Conservation (phyloP, 2,113 vertebrate species). For the Columba janthina region DNA sequence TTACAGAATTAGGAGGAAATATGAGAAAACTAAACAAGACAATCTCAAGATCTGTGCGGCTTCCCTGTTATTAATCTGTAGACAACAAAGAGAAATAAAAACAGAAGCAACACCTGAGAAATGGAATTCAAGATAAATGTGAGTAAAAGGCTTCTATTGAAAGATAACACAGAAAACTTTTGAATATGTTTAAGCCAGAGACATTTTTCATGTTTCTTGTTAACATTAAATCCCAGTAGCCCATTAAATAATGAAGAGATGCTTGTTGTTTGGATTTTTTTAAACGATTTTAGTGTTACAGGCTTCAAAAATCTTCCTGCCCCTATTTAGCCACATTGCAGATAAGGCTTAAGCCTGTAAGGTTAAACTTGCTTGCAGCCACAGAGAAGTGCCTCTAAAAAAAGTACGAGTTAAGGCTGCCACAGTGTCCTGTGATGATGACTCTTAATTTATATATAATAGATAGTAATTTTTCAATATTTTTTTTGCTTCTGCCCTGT, state of each 20-base stretch:
- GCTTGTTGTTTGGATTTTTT: not conserved
- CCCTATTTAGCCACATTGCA: not conserved
- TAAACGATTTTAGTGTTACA: not conserved
- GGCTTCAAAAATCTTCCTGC: not conserved
- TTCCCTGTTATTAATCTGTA: not conserved
- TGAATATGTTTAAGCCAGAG: not conserved
- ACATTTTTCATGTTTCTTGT: not conserved
- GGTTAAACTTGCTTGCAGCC: not conserved
- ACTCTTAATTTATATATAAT: not conserved
- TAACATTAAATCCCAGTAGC: not conserved
- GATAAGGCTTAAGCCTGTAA: not conserved
- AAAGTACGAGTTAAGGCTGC: not conserved
- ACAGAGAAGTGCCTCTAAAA: not conserved
- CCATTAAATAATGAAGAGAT: not conserved
- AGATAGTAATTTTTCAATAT: not conserved
- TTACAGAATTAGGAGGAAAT: not conserved
- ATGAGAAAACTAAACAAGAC: not conserved
- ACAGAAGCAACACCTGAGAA: not conserved
- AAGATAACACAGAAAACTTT: not conserved
- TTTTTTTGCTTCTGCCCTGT: not conserved
- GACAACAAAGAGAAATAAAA: not conserved
- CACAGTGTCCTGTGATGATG: too few relatives aligned
- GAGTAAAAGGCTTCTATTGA: not conserved
- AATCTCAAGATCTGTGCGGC: not conserved
- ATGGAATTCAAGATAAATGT: not conserved